These are phyloP conservation scores for Apaloderma vittatum DNA, from an alignment of 2,113 vertebrate genomes.

Conservation along the genomic window DNA sequence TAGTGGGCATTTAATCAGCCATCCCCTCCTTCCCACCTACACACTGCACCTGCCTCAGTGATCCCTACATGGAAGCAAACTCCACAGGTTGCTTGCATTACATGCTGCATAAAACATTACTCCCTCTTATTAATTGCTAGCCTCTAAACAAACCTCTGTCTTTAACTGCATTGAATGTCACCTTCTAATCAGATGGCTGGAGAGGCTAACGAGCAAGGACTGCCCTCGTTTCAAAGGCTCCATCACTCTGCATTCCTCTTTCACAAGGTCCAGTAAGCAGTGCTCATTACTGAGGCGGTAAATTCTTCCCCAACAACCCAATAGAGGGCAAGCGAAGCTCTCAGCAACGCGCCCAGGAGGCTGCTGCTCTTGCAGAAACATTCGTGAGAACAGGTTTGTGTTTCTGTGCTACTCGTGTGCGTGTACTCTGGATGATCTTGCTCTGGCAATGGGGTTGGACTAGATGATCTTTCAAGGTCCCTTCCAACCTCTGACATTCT, in stretches of 20 bases:
- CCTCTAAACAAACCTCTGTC: slow-evolving; percentile 6
- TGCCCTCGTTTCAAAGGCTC: background rate
- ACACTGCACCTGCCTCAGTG: background rate
- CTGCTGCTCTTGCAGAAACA: background rate
- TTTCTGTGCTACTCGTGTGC: background rate
- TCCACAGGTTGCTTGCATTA: slow-evolving; percentile 26
- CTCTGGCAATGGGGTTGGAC: too few species aligned
- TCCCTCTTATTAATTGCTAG: slow-evolving; percentile 21
- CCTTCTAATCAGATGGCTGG: slow-evolving; percentile 43
- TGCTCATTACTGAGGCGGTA: rapidly evolving
- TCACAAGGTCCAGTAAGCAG: background rate
- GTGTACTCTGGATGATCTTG: too few species aligned
- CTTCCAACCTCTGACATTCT: too few species aligned
- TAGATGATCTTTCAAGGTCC: too few species aligned
- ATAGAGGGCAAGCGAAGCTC: slow-evolving; percentile 68
- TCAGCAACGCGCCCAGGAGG: background rate
- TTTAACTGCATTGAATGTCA: slow-evolving; percentile 51
- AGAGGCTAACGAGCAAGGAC: background rate
- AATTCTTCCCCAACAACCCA: slow-evolving; percentile 47
- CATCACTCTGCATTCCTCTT: background rate
- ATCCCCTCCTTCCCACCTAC: slow-evolving; percentile 20
- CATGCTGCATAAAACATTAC: slow-evolving; percentile 36
- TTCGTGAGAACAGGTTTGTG: rapidly evolving
- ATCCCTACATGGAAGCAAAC: background rate
- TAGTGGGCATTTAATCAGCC: slow-evolving; percentile 54